Base-by-base conservation (phyloP, 2,113 vertebrate genomes). In the Xenopus laevis region DNA sequence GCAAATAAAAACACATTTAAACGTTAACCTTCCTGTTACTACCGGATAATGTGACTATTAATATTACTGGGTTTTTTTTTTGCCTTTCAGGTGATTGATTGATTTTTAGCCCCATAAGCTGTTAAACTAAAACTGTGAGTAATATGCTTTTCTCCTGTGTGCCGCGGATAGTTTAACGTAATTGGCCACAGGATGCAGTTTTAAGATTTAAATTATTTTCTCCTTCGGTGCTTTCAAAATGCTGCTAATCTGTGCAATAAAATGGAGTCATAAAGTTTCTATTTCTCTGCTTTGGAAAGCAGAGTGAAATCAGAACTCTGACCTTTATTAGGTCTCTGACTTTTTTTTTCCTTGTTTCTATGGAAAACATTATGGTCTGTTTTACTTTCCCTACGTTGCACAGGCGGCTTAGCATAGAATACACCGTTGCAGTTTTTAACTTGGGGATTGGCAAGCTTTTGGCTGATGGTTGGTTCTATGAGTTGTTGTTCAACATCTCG, bases 1-100 rank as follows among this genome's bases (percentile, higher is more conserved):
- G 74, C 74, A 76, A 76, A 76, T 76, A 76, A 77, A 77, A 70
- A 45, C 74, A 77, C 74, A 77, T 77, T 77, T 77, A 59, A 62
- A 64, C 74, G 69, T 66, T 77, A 77, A 77, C 74, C 67, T 77
- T 77, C 67, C 74, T 77, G 66, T 77, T 70, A 70, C 27, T 57
- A 70, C 74, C 67, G 67, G 74, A 77, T 77, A 67, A 70, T 70
- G 74, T 57, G 74, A 77, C 74, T 77, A 77, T 77, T 77, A 77
- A 77, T 77, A 77, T 77, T 64, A 45, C 63, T 44, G 23, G 23
- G 23, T n/a, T 9, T 44, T 30, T 20, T 33, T 10, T 33, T 18
- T 21, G 33, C 71, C 11, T 15, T 65, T 20, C 44, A 18, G 44
- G 10, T 64, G 30, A 62, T 57, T 63, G 74, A 75, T 75, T 68